Percentiles rank a stretch among this genome's conserved stretches.
Evolutionary conservation across 2,113 vertebrate genomes (phyloP).

Genomic region (Sciurus niger): DNA sequence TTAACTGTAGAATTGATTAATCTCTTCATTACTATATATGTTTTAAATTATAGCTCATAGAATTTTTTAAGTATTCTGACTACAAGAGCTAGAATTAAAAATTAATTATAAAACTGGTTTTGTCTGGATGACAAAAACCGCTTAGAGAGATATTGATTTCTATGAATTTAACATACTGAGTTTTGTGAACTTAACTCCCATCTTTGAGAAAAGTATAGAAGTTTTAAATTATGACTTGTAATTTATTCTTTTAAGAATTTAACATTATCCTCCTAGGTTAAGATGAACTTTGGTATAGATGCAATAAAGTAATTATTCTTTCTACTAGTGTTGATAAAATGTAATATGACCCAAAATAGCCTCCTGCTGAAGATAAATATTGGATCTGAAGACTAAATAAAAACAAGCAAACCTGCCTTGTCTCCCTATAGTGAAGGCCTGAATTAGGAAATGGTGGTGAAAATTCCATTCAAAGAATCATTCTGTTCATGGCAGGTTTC

Average conservation of each 20-base stretch:
- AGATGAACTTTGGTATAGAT: not conserved
- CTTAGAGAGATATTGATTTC: not conserved
- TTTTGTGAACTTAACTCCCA: constrained; percentile 16
- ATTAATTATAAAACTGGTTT: not conserved
- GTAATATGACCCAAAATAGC: not conserved
- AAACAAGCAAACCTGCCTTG: not conserved
- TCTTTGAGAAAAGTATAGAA: constrained; percentile 5
- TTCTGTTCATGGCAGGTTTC: no score
- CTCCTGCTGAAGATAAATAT: not conserved
- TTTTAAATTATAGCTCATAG: not conserved
- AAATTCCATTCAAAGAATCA: no score
- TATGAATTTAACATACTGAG: constrained; percentile 19
- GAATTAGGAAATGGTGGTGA: no score
- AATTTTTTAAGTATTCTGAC: not conserved
- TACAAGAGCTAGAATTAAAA: no score
- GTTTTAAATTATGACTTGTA: not conserved
- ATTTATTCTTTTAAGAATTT: constrained; percentile 5
- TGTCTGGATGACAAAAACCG: not conserved
- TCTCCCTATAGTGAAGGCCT: no score
- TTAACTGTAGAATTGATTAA: not conserved
- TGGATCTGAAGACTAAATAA: not conserved
- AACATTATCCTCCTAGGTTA: not conserved
- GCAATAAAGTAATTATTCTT: not conserved
- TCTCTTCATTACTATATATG: not conserved
- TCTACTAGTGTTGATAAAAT: not conserved